Base-by-base conservation (phyloP, 2,797 vertebrate genomes). In the Carduelis carduelis region DNA sequence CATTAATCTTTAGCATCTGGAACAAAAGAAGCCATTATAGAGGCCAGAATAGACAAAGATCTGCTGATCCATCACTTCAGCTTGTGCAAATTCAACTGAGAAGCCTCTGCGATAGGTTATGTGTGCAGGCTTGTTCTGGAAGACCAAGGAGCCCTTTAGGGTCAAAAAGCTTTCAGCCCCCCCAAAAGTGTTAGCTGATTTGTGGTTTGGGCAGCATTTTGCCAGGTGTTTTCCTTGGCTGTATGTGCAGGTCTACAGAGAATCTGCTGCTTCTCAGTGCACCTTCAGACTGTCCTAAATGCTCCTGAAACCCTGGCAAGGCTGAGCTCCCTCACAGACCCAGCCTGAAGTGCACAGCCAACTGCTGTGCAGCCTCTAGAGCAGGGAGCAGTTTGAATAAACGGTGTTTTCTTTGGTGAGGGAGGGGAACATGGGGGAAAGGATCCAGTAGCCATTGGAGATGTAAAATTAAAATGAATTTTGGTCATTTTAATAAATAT, bases 401-500 rank as follows among this genome's bases (percentile, higher is more conserved):
- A 71, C 0, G 1, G 24, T 6, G 28, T 75, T 92, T 85, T 52
- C 75, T 70, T 84, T 41, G 55, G 49, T 46, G 55, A 72, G 37
- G 41, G 74, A 72, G 85, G 30, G 52, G n/a, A 59, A 90, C 46
- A 49, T 1, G 37, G 64, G 83, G 92, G 68, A 84, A 92, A 83
- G 81, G 66, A 93, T 72, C 86, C 87, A 82, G 69, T 11, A 94
- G 91, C 55, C 93, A 96, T 46, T 77, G 61, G 96, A 95, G 68
- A 88, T 96, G 76, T 96, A 95, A 98, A 96, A 97, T 81, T 96
- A 94, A 93, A 97, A 96, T 95, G 96, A 97, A 94, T 97, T 98
- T 97, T 96, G 63, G 96, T 97, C 93, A 94, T 98, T 98, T 98
- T 98, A 98, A 98, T 98, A 98, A 98, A 98, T 98, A 98, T 98